Conservation (phyloP, 2,888 invertebrate genomes). For the Ormyrus labotus region DNA sequence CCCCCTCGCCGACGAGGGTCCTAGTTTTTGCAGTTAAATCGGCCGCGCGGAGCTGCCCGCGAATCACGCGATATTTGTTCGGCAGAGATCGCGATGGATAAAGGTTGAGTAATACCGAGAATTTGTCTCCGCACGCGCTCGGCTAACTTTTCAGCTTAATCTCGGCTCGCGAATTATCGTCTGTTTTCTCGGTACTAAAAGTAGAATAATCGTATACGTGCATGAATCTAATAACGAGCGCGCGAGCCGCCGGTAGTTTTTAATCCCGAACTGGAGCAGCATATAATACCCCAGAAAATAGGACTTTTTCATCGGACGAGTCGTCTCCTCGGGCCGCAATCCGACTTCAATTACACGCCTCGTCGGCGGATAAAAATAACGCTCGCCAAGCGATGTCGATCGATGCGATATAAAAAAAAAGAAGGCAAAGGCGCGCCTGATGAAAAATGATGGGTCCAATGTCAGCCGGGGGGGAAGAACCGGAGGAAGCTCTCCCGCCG, state of each 20-base stretch:
- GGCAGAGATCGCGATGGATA: conserved; percentile 33
- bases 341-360: background rate
- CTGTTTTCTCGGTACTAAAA: too few relatives aligned
- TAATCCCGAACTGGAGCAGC: too few relatives aligned
- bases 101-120: conserved; percentile 4
- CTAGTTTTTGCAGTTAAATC: too few relatives aligned
- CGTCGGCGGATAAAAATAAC: conserved; percentile 1
- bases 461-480: background rate
- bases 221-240: too few relatives aligned
- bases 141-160: background rate
- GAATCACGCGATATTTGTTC: conserved; percentile 21
- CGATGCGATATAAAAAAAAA: background rate
- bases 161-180: too few relatives aligned
- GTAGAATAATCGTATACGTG: too few relatives aligned
- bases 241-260: too few relatives aligned
- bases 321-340: too few relatives aligned
- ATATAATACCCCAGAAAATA: too few relatives aligned
- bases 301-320: too few relatives aligned
- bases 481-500: conserved; percentile 4
- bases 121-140: background rate
- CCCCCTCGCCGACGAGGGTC: too few relatives aligned
- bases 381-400: background rate
- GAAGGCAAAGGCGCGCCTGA: background rate
- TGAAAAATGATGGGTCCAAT: conserved; percentile 41
- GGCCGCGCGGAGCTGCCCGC: background rate